phyloP scores from a whole-genome alignment of 2,113 vertebrate genomes.

The Diadophis punctatus region DNA sequence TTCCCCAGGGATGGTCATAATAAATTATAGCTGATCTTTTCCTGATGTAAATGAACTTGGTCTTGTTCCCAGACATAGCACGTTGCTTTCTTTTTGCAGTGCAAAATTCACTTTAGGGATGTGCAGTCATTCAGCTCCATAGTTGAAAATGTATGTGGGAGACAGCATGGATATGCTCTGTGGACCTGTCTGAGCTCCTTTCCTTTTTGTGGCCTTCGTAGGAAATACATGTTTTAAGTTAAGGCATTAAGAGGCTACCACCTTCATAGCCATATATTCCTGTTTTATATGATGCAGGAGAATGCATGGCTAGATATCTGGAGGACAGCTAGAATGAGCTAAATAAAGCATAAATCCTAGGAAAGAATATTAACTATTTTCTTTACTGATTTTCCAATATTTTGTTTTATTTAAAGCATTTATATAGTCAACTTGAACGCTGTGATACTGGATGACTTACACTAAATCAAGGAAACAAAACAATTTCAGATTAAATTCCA shows the following conservation, averaged over 20 bases:
- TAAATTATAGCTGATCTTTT: background rate
- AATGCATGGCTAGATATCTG: background rate
- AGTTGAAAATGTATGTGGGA: background rate
- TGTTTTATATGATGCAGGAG: background rate
- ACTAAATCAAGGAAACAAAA: background rate
- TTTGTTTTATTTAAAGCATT: background rate
- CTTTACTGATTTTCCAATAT: background rate
- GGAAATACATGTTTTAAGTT: background rate
- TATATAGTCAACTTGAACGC: background rate
- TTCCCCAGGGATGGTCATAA: background rate
- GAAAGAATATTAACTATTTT: background rate
- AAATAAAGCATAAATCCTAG: background rate
- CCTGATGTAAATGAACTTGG: background rate
- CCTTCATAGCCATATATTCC: background rate
- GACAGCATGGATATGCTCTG: background rate
- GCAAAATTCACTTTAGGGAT: background rate
- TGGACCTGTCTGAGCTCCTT: background rate
- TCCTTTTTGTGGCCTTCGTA: background rate
- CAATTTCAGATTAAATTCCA: background rate
- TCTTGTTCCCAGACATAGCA: background rate
- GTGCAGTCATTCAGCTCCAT: background rate
- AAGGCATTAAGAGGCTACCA: background rate
- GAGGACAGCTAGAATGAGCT: background rate
- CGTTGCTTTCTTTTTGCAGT: background rate
- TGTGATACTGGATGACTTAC: background rate